Evolutionary conservation across 2,113 vertebrate genomes (phyloP).

Genomic region (Clarias macrocephalus): DNA sequence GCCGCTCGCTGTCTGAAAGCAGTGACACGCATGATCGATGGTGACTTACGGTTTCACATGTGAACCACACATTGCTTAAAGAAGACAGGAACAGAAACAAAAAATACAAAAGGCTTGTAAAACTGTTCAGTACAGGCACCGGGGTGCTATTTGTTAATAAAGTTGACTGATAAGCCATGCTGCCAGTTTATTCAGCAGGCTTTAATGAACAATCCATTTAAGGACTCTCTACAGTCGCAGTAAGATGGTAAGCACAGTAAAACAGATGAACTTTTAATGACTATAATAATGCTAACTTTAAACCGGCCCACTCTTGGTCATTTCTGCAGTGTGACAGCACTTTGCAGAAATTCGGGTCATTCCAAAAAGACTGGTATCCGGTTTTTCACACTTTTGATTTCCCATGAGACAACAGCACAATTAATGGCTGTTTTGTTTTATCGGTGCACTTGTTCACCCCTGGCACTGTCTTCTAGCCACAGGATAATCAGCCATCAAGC

Average conservation of each 20-base stretch:
- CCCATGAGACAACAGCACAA: neutral
- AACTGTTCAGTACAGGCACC: neutral
- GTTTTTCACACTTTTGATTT: neutral
- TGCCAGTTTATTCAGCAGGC: neutral
- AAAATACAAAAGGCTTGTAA: neutral
- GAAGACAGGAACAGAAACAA: neutral
- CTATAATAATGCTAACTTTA: neutral
- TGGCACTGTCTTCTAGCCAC: neutral
- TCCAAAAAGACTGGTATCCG: neutral
- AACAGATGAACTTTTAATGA: neutral
- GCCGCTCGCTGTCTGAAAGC: conserved; percentile 90
- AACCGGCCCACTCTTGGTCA: no score
- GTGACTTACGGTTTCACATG: conserved; percentile 7
- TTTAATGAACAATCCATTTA: neutral
- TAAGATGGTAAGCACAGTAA: neutral
- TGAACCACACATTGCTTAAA: conserved; percentile 23
- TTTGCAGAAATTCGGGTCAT: neutral
- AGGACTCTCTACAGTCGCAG: neutral
- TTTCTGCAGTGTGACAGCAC: neutral
- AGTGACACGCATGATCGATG: conserved; percentile 40
- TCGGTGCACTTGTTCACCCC: neutral
- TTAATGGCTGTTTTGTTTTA: neutral
- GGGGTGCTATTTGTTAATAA: neutral
- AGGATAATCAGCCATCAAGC: neutral
- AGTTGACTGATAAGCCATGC: neutral